Evolutionary conservation across 2,113 vertebrate genomes (phyloP), one percentile per base, ranked within the genome.

Genomic region (Octodon degus): DNA sequence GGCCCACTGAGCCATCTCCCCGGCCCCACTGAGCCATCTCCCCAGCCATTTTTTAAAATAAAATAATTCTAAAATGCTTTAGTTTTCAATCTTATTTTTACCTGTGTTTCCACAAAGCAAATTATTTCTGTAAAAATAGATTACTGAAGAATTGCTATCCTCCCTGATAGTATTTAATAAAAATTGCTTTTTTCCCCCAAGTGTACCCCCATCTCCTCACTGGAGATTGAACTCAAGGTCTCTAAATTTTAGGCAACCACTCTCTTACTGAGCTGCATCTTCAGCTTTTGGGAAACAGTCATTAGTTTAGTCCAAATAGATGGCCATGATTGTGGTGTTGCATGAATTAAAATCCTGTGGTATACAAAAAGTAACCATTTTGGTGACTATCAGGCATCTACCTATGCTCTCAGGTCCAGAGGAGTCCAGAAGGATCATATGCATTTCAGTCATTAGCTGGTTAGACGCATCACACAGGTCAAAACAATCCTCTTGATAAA

Each of bases 31-130:
- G 43, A 43, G 43, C 43, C 43, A 43, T 43, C 43, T 43, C 43
- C 43, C 43, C 3, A 5, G 5, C 43, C 43, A 5, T 50, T 60
- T 77, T 82, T 81, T n/a, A n/a, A n/a, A 72, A 34, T 32, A 94
- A 97, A 95, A 95, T 53, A 94, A 92, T 25, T 82, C 10, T 97
- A 93, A 92, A 89, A 87, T 63, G 32, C 72, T 88, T 87, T 43
- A 47, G 53, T 93, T 77, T 88, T 92, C 60, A 22, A 67, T 50
- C 20, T 20, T 94, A n/a, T 81, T 93, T 53, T 93, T 90, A 62
- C 30, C 40, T 83, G 0, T 47, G 40, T 7, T 86, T 88, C 34
- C 32, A 72, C 62, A 83, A 79, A 34, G 27, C 58, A 30, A 82
- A 67, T 37, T 82, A 83, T 79, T 89, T 94, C 50, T 85, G 7